Base-by-base conservation (phyloP, 2,888 invertebrate genomes). In the Cremastinae sp. region DNA sequence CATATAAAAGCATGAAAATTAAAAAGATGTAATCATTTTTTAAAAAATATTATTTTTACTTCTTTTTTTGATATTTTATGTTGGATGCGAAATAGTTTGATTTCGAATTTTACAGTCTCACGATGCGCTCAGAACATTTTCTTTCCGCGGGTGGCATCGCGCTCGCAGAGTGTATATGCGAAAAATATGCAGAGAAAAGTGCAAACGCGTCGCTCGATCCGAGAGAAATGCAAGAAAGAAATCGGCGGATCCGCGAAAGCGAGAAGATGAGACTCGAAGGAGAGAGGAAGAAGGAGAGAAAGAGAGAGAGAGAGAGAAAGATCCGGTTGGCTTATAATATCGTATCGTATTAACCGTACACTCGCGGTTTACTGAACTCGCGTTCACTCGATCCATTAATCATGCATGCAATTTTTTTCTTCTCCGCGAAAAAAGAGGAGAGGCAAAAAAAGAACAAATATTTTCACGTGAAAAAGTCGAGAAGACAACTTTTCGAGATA, bases 311-410 rank as follows among this genome's bases (percentile, higher is more conserved):
- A 55, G 43, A 20, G 43, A 18, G 39, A 66, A 53, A 56, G 69
- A 70, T 70, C 64, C 69, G 64, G 64, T 58, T 66, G 41, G 58
- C 43, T 69, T 58, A 64, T 74, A 58, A 66, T 74, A 71, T 71
- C 62, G 71, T 64, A 64, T 62, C 69, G 49, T 58, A 56, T 56
- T 62, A 68, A 74, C 47, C 64, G 41, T 39, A 14, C 53, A 43
- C 41, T 28, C 55, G 61, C 43, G 59, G 51, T 64, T 74, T 65
- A 74, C 64, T 65, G 69, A 64, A 53, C 69, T 64, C 74, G 37
- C 22, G 12, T 14, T 22, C 56, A 58, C 28, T 41, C 39, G 55
- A 55, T 65, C 56, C 59, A 73, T 74, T 64, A 58, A 62, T 62
- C 74, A 58, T 28, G 37, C 20, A 7, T 41, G n/a, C 18, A 20